Base-by-base conservation (phyloP, 2,888 invertebrate species). In the Rotaria macrura region DNA sequence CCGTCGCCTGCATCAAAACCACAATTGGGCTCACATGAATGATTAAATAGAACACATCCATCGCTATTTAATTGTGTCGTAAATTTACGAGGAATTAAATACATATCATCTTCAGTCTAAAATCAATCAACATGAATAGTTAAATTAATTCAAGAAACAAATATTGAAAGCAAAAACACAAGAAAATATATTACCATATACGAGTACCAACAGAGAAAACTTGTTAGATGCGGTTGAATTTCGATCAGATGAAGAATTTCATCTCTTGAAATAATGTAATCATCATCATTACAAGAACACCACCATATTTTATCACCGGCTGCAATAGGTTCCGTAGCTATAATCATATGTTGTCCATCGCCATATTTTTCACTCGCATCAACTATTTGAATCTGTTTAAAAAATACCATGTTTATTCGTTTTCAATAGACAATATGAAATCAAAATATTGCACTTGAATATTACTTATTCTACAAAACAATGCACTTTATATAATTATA, bases 221-320 rank as follows among this genome's bases (percentile, higher is more conserved):
- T 43, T 57, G 43, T 38, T 9, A 84, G n/a, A n/a, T 57, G 38
- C 17, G 84, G 84, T 40, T 84, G 38, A 17, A 38, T 47, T n/a
- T 43, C 25, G 3, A 57, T 65, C 40, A 84, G n/a, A 43, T 38
- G n/a, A 40, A 47, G 57, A 17, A 84, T 40, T 47, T 84, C 57
- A 57, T 84, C 84, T 2, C 57, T 2, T 23, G 84, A 57, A 38
- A 57, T 43, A 20, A 40, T 40, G 20, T n/a, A 55, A 65, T 65
- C 84, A 57, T 84, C 57, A 57, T 84, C 47, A 29, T 65, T 65
- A 65, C 84, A 84, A 6, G 55, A n/a, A 65, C 84, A 84, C 55
- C 57, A 84, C 84, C 84, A 84, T 3, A 84, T 65, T 65, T 65
- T 57, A 47, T 84, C 84, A n/a, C 84, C 84, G n/a, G 54, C 40